phyloP scores from a whole-genome alignment of 2,113 vertebrate species.

The Rhea americana region DNA sequence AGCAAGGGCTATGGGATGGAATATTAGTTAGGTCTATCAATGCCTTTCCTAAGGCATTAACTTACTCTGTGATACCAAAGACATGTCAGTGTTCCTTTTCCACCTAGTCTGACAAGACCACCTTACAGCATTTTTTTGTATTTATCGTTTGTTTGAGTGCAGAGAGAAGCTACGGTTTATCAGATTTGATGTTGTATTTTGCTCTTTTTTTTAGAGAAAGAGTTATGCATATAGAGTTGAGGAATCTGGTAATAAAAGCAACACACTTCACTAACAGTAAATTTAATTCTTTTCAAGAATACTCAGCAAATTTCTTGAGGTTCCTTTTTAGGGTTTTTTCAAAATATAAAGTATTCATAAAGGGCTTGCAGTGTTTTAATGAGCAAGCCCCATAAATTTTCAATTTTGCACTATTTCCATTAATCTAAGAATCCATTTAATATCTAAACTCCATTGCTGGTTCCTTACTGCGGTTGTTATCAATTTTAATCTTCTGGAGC shows the following conservation, averaged over 20 bases:
- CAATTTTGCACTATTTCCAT: conserved; percentile 29
- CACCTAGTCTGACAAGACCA: neutral
- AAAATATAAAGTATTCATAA: conserved; percentile 24
- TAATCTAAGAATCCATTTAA: conserved; percentile 46
- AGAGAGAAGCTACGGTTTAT: neutral
- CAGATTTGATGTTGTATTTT: neutral
- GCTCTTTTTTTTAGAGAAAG: neutral
- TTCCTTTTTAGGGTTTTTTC: neutral
- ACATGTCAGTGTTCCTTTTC: neutral
- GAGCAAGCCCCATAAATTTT: conserved; percentile 14
- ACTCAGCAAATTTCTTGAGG: neutral
- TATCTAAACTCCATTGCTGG: conserved; percentile 28
- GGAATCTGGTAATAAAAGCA: neutral
- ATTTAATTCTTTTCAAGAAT: conserved; percentile 12
- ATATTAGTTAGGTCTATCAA: neutral
- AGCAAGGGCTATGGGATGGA: neutral
- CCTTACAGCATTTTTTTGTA: neutral
- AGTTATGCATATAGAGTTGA: neutral
- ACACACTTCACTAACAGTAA: neutral
- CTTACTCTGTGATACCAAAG: neutral
- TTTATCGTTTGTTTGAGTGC: neutral
- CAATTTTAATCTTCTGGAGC: conserved; percentile 49
- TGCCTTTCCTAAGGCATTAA: neutral
- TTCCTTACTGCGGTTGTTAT: conserved; percentile 33
- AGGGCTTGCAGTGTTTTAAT: conserved; percentile 8